Evolutionary conservation across 2,113 vertebrate genomes (phyloP).

Genomic region (Gnathonemus echidnorhynchus): DNA sequence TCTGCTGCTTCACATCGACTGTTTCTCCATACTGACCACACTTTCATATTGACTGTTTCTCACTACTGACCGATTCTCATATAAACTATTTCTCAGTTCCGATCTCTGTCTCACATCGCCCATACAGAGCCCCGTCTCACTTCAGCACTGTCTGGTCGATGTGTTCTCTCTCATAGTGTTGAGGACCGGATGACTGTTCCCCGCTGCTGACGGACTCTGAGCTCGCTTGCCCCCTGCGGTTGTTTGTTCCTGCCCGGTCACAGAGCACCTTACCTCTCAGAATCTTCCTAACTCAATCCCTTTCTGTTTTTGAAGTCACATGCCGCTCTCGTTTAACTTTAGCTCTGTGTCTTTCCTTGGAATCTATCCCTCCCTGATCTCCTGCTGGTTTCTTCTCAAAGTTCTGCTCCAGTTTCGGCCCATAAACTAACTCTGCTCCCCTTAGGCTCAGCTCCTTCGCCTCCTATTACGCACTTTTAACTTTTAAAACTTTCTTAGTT

Average conservation of each 20-base stretch:
- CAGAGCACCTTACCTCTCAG: neutral
- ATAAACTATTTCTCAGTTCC: neutral
- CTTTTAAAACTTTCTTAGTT: slow-evolving; percentile 23
- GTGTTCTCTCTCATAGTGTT: neutral
- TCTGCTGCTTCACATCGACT: neutral
- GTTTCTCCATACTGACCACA: neutral
- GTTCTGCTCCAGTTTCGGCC: neutral
- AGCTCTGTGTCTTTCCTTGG: neutral
- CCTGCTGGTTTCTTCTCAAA: neutral
- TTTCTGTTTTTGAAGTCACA: neutral
- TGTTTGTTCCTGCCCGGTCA: neutral
- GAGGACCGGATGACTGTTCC: neutral
- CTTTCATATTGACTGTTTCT: neutral
- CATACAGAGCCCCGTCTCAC: neutral
- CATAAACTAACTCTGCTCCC: neutral
- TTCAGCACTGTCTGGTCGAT: neutral
- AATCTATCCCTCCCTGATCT: neutral
- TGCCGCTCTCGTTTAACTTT: neutral
- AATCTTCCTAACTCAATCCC: neutral
- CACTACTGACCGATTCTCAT: neutral
- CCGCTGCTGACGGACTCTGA: neutral
- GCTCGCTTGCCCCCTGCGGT: neutral
- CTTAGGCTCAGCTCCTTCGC: neutral
- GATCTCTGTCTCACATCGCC: neutral
- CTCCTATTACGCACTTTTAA: neutral